Evolutionary conservation across 2,113 vertebrate genomes (phyloP).

Genomic region (Rhegmatorhina hoffmannsi): DNA sequence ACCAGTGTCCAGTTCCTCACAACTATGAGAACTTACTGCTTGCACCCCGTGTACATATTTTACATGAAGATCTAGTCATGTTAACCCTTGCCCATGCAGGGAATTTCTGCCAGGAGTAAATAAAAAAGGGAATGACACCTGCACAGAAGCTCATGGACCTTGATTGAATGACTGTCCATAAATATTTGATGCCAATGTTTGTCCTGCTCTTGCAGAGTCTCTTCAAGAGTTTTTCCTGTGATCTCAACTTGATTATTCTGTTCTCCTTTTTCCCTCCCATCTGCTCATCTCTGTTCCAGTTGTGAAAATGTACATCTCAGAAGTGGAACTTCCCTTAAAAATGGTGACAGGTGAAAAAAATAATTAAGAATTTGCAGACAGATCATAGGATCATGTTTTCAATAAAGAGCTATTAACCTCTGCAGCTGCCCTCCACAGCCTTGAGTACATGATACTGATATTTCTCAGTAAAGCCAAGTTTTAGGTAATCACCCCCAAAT

Average conservation of each 20-base stretch:
- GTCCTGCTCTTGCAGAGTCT: constrained; percentile 18
- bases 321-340: neutral
- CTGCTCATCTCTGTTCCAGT: neutral
- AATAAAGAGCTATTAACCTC: neutral
- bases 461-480: neutral
- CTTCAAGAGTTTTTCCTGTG: neutral
- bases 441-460: neutral
- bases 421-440: neutral
- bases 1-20: neutral
- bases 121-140: constrained; percentile 24
- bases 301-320: neutral
- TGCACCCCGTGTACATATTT: neutral
- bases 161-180: constrained; percentile 55
- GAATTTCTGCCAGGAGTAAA: constrained; percentile 12
- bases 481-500: neutral
- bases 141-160: neutral
- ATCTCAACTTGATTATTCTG: neutral
- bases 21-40: neutral
- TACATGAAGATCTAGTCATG: neutral
- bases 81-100: neutral
- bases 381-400: neutral
- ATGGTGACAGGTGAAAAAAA: neutral
- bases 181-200: constrained; percentile 62
- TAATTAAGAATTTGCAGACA: neutral
- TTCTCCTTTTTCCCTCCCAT: neutral